These are phyloP conservation scores for Resseliella maxima DNA, from an alignment of 2,888 invertebrate genomes.

Conservation along the genomic window DNA sequence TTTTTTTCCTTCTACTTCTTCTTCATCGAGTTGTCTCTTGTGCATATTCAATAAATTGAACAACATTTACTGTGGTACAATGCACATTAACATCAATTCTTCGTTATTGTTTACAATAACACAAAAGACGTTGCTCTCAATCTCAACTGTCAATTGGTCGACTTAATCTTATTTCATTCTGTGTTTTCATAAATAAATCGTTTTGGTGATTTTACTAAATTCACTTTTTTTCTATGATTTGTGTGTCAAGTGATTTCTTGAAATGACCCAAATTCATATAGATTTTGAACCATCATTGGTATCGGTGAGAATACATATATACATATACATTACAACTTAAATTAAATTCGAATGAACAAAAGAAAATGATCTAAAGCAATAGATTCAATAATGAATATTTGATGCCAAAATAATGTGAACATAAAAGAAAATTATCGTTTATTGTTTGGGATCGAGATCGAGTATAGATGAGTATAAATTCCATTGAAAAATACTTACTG, in stretches of 20 bases:
- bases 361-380: neutral
- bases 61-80: neutral
- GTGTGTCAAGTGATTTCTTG: constrained; percentile 9
- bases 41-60: neutral
- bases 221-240: neutral
- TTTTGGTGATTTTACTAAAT: neutral
- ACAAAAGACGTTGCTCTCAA: neutral
- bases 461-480: neutral
- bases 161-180: constrained; percentile 14
- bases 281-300: neutral
- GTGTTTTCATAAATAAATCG: constrained; percentile 17
- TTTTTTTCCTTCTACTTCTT: too few relatives aligned
- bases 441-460: too few relatives aligned
- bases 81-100: constrained; percentile 20
- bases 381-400: constrained; percentile 23
- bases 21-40: neutral
- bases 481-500: constrained; percentile 67
- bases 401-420: constrained; percentile 38
- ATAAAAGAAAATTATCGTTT: constrained; percentile 6
- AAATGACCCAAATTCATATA: neutral
- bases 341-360: neutral
- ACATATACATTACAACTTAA: neutral
- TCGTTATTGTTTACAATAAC: neutral
- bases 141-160: neutral
- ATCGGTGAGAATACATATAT: neutral